Conservation (phyloP, 53 echinoderm and acorn worm genomes). For the Glandiceps talaboti region DNA sequence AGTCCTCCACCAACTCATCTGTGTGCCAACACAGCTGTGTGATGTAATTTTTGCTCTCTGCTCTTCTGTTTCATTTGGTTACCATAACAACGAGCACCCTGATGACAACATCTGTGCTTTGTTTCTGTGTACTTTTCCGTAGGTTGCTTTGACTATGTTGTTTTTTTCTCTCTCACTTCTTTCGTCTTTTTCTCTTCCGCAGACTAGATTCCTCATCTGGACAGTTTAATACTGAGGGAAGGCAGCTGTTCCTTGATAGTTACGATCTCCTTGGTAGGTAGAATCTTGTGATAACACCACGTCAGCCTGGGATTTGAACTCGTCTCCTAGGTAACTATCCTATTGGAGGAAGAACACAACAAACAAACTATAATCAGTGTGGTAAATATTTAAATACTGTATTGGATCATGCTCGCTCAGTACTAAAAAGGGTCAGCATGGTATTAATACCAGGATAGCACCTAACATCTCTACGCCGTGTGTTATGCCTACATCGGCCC, state of each 20-base stretch:
- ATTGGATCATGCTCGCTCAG: too few species aligned
- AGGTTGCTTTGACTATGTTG: not conserved
- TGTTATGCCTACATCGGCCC: too few species aligned
- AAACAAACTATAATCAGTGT: too few species aligned
- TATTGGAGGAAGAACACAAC: constrained; percentile 12
- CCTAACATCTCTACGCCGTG: too few species aligned
- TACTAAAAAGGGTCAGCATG: too few species aligned
- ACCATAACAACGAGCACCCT: not conserved
- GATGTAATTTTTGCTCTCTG: not conserved
- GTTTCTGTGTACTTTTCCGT: not conserved
- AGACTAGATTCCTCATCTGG: not conserved
- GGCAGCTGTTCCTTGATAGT: constrained; percentile 81
- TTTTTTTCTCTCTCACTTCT: not conserved
- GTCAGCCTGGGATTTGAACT: constrained; percentile 97
- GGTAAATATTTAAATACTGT: too few species aligned
- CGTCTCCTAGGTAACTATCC: constrained; percentile 98
- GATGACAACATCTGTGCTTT: not conserved
- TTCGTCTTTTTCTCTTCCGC: not conserved
- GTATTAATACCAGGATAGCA: too few species aligned
- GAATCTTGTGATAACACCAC: constrained; percentile 95
- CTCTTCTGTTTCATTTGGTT: not conserved
- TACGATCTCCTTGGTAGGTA: constrained; percentile 97
- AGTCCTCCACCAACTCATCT: too few species aligned
- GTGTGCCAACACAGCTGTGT: too few species aligned
- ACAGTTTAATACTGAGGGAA: constrained; percentile 20